These are phyloP conservation scores for Lasius platythorax DNA, from an alignment of 2,888 invertebrate genomes.

Conservation along the genomic window DNA sequence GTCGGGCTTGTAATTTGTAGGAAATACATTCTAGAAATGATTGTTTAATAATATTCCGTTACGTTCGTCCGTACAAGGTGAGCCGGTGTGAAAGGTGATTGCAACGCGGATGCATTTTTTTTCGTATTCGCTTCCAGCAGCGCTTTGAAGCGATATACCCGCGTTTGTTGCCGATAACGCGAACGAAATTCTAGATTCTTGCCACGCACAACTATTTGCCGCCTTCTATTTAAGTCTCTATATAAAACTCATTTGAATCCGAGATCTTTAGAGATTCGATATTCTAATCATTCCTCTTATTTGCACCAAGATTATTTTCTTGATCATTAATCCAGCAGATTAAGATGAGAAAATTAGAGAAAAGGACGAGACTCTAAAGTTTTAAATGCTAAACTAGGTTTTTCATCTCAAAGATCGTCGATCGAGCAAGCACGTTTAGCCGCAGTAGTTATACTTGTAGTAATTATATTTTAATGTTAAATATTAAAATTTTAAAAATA, in stretches of 20 bases:
- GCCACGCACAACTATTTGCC: constrained; percentile 14
- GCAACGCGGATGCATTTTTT: constrained; percentile 76
- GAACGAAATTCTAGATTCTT: constrained; percentile 65
- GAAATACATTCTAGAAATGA: constrained; percentile 69
- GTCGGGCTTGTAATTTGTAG: constrained; percentile 25
- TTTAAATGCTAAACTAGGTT: background rate
- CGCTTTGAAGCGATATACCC: constrained; percentile 66
- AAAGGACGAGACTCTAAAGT: background rate
- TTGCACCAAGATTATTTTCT: background rate
- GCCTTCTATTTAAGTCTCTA: background rate
- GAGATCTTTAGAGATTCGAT: background rate
- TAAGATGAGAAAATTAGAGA: background rate
- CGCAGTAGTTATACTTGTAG: too few species aligned
- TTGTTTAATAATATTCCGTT: constrained; percentile 75
- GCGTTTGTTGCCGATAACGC: constrained; percentile 65
- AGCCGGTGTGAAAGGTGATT: constrained; percentile 77
- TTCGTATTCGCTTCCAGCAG: constrained; percentile 55
- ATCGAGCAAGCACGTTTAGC: background rate
- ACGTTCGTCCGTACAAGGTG: constrained; percentile 71
- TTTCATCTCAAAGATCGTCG: background rate
- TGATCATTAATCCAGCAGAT: background rate
- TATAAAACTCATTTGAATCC: background rate
- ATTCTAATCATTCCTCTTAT: background rate
- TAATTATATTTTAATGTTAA: too few species aligned
- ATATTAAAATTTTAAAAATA: too few species aligned